Evolutionary conservation across 2,797 vertebrate genomes (phyloP).

Genomic region (Botia almorhae): DNA sequence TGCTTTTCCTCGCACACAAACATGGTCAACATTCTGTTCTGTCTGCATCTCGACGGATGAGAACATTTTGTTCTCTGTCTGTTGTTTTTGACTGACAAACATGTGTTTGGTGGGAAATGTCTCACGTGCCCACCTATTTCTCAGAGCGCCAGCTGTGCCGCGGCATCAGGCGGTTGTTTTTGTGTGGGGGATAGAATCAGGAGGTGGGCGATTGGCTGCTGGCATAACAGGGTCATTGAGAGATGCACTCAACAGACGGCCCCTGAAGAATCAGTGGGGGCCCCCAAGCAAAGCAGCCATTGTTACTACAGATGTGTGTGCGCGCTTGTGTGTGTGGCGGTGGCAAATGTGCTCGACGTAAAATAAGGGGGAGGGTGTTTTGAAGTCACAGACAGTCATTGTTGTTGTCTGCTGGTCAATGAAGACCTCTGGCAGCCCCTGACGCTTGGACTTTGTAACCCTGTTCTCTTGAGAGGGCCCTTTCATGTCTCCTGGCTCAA

Average conservation of each 20-base stretch:
- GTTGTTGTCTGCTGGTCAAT: slow-evolving; percentile 60
- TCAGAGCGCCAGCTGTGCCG: slow-evolving; percentile 37
- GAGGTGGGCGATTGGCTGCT: slow-evolving; percentile 34
- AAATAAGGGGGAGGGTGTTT: slow-evolving; percentile 38
- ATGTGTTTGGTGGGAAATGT: slow-evolving; percentile 15
- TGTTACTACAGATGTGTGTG: slow-evolving; percentile 44
- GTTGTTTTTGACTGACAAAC: slow-evolving; percentile 39
- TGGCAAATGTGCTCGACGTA: slow-evolving; percentile 37
- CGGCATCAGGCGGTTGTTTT: slow-evolving; percentile 32
- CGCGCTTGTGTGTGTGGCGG: slow-evolving; percentile 31
- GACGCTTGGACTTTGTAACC: slow-evolving; percentile 52
- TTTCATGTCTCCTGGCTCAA: slow-evolving; percentile 50
- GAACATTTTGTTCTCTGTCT: not conserved
- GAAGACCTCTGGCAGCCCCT: slow-evolving; percentile 49
- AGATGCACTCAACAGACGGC: slow-evolving; percentile 20
- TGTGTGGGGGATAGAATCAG: slow-evolving; percentile 14
- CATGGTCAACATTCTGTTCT: not conserved
- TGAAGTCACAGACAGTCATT: slow-evolving; percentile 55
- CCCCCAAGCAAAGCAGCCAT: slow-evolving; percentile 24
- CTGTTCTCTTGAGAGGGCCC: slow-evolving; percentile 49
- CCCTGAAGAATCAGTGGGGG: slow-evolving; percentile 24
- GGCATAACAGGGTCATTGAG: slow-evolving; percentile 31
- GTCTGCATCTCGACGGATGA: not conserved
- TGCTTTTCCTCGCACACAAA: not conserved
- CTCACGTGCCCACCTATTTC: slow-evolving; percentile 21